These are phyloP conservation scores for Halocynthia roretzi DNA, from an alignment of 23 tunicate genomes.

Conservation along the genomic window DNA sequence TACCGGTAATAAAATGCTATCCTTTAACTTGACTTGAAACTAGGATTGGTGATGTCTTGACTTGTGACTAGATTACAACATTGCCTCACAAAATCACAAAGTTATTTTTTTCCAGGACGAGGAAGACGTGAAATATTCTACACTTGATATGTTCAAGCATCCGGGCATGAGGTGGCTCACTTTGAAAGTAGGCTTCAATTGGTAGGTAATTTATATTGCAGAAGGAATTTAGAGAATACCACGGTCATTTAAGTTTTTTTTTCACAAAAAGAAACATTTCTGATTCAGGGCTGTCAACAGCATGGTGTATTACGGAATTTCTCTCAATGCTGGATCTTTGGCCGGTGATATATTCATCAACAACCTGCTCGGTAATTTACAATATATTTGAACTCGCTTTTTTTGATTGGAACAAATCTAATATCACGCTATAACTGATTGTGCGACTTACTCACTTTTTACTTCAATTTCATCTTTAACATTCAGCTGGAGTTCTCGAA, in stretches of 20 bases:
- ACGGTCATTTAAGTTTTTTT: background rate
- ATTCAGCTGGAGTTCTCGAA: constrained; percentile 6
- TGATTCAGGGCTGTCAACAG: constrained; percentile 20
- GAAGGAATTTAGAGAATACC: background rate
- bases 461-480: too few relatives aligned
- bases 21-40: too few relatives aligned
- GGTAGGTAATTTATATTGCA: constrained; percentile 6
- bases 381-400: background rate
- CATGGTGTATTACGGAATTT: constrained; percentile 29
- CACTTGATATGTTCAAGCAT: constrained; percentile 14
- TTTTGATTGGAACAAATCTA: background rate
- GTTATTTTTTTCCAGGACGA: background rate
- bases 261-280: background rate
- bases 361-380: constrained; percentile 4
- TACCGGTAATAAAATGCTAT: too few relatives aligned
- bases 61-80: too few relatives aligned
- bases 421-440: background rate
- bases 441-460: too few relatives aligned
- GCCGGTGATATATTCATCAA: constrained; percentile 23
- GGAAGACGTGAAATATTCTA: background rate
- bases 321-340: constrained; percentile 25
- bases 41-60: too few relatives aligned
- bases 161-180: constrained; percentile 4
- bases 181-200: constrained; percentile 19
- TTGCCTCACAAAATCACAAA: background rate